Evolutionary conservation across 2,113 vertebrate species (phyloP).

Genomic region (Carettochelys insculpta): DNA sequence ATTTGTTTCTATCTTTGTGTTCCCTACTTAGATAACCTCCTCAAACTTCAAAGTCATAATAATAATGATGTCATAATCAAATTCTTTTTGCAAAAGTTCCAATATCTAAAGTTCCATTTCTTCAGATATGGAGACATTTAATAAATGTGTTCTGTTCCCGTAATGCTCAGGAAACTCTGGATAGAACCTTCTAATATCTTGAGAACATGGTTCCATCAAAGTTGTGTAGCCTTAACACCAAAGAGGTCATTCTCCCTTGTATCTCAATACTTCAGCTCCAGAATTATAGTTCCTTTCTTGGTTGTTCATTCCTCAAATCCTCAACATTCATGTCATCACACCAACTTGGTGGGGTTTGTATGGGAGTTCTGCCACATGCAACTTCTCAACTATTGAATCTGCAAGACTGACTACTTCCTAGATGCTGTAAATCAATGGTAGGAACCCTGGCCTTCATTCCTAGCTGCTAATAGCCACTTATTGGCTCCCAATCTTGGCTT

Average conservation of each 20-base stretch:
- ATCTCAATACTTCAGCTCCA: background rate
- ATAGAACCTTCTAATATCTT: background rate
- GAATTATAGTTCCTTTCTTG: background rate
- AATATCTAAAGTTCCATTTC: background rate
- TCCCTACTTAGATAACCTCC: background rate
- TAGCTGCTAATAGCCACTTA: accelerated
- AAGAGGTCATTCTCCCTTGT: background rate
- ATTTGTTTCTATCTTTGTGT: background rate
- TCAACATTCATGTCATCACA: background rate
- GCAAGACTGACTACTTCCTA: background rate
- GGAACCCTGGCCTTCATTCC: background rate
- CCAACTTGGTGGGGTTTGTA: background rate
- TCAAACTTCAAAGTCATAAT: background rate
- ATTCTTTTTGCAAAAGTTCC: background rate
- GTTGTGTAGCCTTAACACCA: background rate
- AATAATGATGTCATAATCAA: background rate
- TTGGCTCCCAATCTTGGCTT: background rate
- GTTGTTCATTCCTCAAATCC: background rate
- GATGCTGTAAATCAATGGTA: background rate
- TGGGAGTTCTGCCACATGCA: background rate
- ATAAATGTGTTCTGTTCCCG: background rate
- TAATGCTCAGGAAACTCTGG: background rate
- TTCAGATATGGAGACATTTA: background rate
- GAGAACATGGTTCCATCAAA: background rate
- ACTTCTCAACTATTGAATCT: background rate